Evolutionary conservation across 2,113 vertebrate genomes (phyloP), one percentile per base, ranked within the genome.

Genomic region (Mesoclemmys tuberculata): DNA sequence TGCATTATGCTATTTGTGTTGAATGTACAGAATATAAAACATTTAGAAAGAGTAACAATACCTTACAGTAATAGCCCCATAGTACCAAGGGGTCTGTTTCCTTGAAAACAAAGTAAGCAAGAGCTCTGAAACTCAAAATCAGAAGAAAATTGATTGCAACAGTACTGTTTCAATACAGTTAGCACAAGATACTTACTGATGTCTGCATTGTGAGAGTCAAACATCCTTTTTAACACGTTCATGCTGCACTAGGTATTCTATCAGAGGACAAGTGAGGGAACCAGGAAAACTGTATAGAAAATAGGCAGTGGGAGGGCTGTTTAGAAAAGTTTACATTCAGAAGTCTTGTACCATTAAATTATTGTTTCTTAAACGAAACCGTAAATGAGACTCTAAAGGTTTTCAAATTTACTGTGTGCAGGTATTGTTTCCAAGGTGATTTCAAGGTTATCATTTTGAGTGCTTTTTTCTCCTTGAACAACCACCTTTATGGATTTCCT

Each of bases 371-470:
- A 87, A 54, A 91, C 24, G 49, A 9, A 71, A 77, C 78, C 58
- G 21, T 19, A 49, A 58, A 85, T 81, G 44, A 41, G 80, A 48
- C 6, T 74, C 38, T 71, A 90, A 48, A 49, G 61, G 90, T 78
- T 82, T 68, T 61, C 97, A 78, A 97, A 94, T 85, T 94, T 97
- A 35, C 24, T n/a, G 44, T 90, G 94, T 24, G 94, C 93, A 38
- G 97, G 98, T 55, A 95, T 74, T 77, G 96, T 96, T 96, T 98
- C 98, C 61, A 98, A 95, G 56, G 93, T 96, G 46, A 97, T 96
- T 87, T 98, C 94, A 85, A 98, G 85, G 38, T 97, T 95, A 51
- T 97, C 92, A 0, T n/a, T 96, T 82, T 97, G 95, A n/a, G 82
- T 84, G 64, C 41, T 97, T 86, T 89, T 94, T 93, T 97, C 90